Conservation (phyloP, 2,113 vertebrate species). For the Oryctolagus cuniculus region mOryCun1.1 NC_091434.1:5096001-5096500, state of each 20-base stretch:
- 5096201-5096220: slow-evolving; percentile 66
- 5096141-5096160: slow-evolving; percentile 52
- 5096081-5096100: slow-evolving; percentile 52
- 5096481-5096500: slow-evolving; percentile 7
- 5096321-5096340: slow-evolving; percentile 48
- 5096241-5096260: slow-evolving; percentile 55
- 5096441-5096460: slow-evolving; percentile 50
- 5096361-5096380: slow-evolving; percentile 65
- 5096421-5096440: slow-evolving; percentile 73
- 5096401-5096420: slow-evolving; percentile 57
- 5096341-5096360: slow-evolving; percentile 59
- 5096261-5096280: slow-evolving; percentile 71
- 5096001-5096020: background rate
- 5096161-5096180: slow-evolving; percentile 34
- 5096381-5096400: slow-evolving; percentile 38
- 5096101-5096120: slow-evolving; percentile 49
- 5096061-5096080: slow-evolving; percentile 3
- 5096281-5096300: slow-evolving; percentile 33
- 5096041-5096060: slow-evolving; percentile 59
- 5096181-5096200: slow-evolving; percentile 26
- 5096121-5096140: slow-evolving; percentile 79
- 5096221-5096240: background rate
- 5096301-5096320: slow-evolving; percentile 45
- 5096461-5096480: background rate
- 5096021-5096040: slow-evolving; percentile 48